These are phyloP conservation scores for Trachymyrmex septentrionalis DNA, from an alignment of 1,140 invertebrate genomes.

Conservation along the genomic window DNA sequence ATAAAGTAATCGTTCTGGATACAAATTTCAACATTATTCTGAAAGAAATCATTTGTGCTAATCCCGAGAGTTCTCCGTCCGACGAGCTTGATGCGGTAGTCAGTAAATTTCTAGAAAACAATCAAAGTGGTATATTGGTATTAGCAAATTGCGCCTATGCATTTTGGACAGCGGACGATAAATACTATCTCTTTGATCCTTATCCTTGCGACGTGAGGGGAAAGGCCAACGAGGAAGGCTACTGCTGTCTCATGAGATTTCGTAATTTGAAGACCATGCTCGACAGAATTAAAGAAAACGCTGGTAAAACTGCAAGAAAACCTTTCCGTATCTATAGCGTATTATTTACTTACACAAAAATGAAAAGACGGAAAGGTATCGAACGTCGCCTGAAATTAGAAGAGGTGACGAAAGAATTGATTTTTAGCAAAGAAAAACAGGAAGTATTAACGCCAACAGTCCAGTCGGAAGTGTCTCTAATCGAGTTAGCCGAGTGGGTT, in stretches of 20 bases:
- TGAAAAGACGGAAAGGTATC: conserved; percentile 36
- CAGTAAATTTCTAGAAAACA: conserved; percentile 71
- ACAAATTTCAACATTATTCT: conserved; percentile 78
- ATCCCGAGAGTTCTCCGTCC: conserved; percentile 73
- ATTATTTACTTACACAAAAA: conserved; percentile 78
- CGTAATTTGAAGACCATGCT: conserved; percentile 72
- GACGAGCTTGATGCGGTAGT: conserved; percentile 70
- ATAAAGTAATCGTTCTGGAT: conserved; percentile 76
- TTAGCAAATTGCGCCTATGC: conserved; percentile 80
- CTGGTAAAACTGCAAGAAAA: conserved; percentile 62
- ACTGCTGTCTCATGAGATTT: conserved; percentile 78
- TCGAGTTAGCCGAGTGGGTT: conserved; percentile 79
- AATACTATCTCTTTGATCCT: conserved; percentile 82
- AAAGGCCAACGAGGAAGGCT: conserved; percentile 61
- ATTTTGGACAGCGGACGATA: conserved; percentile 77
- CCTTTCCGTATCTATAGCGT: conserved; percentile 79
- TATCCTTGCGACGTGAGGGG: conserved; percentile 82
- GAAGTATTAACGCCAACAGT: neutral
- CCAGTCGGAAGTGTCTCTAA: conserved; percentile 73
- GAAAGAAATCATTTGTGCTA: conserved; percentile 77
- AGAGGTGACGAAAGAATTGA: neutral
- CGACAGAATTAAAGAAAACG: conserved; percentile 74
- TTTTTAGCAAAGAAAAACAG: neutral
- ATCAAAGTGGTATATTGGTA: conserved; percentile 82
- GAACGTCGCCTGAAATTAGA: conserved; percentile 48